Evolutionary conservation across 2,113 vertebrate species (phyloP).

Genomic region (Myanophis thanlyinensis): DNA sequence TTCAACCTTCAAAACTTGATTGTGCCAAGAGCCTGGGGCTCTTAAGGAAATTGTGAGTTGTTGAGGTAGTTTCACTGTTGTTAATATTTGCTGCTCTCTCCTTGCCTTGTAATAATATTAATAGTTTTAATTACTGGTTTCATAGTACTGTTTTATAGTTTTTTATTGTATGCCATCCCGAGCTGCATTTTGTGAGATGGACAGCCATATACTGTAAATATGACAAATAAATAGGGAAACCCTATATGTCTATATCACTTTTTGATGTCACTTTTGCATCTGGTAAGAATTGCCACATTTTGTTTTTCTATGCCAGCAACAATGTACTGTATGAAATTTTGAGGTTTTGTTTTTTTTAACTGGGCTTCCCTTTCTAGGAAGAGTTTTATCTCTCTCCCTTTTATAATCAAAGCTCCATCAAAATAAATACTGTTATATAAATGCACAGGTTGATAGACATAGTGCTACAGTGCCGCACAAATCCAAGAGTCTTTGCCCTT

Average conservation of each 20-base stretch:
- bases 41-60: background rate
- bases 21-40: background rate
- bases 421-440: background rate
- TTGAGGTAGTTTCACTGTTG: background rate
- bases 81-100: background rate
- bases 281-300: background rate
- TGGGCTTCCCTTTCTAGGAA: background rate
- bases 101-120: background rate
- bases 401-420: background rate
- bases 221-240: background rate
- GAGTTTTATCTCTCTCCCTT: background rate
- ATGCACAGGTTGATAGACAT: background rate
- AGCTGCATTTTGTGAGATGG: background rate
- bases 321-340: background rate
- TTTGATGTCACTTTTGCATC: background rate
- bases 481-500: background rate
- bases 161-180: background rate
- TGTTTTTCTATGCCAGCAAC: background rate
- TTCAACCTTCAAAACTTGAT: background rate
- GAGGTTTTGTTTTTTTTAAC: too few species aligned
- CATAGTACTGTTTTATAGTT: background rate
- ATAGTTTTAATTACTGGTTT: background rate
- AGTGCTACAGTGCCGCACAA: background rate
- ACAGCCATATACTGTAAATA: background rate
- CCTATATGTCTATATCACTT: background rate